Base-by-base conservation (phyloP, 2,797 vertebrate genomes). In the Selene dorsalis region DNA sequence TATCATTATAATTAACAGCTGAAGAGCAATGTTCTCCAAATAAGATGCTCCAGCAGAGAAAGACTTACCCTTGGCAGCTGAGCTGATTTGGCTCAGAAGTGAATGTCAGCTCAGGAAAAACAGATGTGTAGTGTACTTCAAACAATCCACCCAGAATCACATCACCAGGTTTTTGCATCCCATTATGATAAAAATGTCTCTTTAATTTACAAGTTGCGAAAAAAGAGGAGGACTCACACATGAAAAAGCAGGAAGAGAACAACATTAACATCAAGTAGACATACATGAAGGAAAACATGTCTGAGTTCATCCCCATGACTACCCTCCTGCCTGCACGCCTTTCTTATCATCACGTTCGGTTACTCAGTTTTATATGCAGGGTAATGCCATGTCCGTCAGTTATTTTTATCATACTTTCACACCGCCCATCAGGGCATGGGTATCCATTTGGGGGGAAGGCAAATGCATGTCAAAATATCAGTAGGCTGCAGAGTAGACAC, bases 141-240 rank as follows among this genome's bases (percentile, higher is more conserved):
- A 94, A 95, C 56, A 95, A 59, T 2, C 93, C 93, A 59, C 94
- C 93, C 2, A 95, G 70, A 65, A 94, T 77, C 68, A 94, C 78
- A 75, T 94, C 92, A 32, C 94, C 94, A 48, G 86, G 26, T 69
- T 81, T 85, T 55, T 84, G 82, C 72, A 93, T 79, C 10, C 60
- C 82, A 85, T 88, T 88, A 0, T 82, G 66, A 55, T 80, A 0
- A 77, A 88, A 89, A 4, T 69, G 17, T 55, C 39, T 69, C 57
- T 77, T 50, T 64, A 87, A 32, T 30, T 67, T 71, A 72, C 89
- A 91, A 48, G 79, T 53, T 14, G 84, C 62, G 7, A 35, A 30
- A 66, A 50, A n/a, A 28, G 74, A 61, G 9, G 61, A 78, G 41
- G 72, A 53, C 6, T 58, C 58, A 22, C 69, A 65, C 0, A 24